phyloP scores from a whole-genome alignment of 2,797 vertebrate genomes.

The Euthynnus affinis region DNA sequence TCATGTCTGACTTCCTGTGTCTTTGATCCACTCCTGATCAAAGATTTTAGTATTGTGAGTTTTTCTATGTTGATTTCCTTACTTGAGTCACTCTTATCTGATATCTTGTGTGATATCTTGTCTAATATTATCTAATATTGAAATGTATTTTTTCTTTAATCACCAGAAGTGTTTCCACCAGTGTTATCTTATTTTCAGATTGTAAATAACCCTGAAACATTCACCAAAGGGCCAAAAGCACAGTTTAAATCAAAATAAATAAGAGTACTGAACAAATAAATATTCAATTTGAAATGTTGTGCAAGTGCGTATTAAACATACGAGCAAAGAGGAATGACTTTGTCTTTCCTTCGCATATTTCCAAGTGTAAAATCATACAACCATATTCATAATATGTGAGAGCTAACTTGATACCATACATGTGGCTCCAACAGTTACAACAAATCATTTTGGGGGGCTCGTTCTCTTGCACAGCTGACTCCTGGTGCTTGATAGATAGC shows the following conservation, averaged over 20 bases:
- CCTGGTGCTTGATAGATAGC: conserved; percentile 39
- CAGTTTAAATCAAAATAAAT: background rate
- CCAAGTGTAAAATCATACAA: background rate
- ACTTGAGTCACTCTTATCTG: background rate
- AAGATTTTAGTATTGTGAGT: background rate
- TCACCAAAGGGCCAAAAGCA: no score
- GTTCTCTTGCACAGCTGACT: background rate
- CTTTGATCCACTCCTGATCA: background rate
- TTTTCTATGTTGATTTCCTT: background rate
- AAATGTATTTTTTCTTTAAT: conserved; percentile 5
- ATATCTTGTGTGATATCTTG: no score
- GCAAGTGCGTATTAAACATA: background rate
- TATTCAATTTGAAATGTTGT: background rate
- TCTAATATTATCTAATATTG: background rate
- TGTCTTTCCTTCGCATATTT: background rate
- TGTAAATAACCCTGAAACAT: background rate
- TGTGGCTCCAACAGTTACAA: background rate
- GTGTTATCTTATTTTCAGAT: background rate
- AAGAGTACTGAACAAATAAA: background rate
- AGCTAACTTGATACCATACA: background rate
- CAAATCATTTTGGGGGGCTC: background rate
- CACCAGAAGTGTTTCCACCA: background rate
- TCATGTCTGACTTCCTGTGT: no score
- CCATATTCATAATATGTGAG: background rate
- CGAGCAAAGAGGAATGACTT: background rate